Evolutionary conservation across 1,140 invertebrate species (phyloP).

Genomic region (Caenorhabditis tropicalis): DNA sequence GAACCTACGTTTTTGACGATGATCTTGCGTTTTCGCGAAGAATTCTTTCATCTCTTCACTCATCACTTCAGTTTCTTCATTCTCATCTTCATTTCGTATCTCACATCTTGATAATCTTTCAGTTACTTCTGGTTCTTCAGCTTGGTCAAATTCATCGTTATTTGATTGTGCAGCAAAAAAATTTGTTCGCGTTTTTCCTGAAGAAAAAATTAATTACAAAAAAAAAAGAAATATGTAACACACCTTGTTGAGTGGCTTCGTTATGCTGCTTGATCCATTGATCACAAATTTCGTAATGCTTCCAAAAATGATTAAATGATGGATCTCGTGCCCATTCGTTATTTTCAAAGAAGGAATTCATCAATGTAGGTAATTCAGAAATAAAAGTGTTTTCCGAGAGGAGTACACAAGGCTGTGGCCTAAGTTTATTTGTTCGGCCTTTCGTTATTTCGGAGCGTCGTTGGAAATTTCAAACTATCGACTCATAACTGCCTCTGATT

Average conservation of each 20-base stretch:
- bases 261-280: not conserved
- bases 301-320: not conserved
- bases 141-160: not conserved
- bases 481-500: no score
- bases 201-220: not conserved
- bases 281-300: not conserved
- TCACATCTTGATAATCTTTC: slow-evolving; percentile 10
- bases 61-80: not conserved
- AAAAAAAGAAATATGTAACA: not conserved
- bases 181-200: not conserved
- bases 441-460: slow-evolving; percentile 11
- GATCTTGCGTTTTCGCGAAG: not conserved
- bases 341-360: not conserved
- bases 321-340: not conserved
- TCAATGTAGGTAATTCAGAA: not conserved
- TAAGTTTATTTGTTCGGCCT: not conserved
- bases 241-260: not conserved
- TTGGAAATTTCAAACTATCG: no score
- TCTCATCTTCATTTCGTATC: not conserved
- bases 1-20: not conserved
- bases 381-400: not conserved
- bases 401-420: not conserved
- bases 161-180: not conserved
- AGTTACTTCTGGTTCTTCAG: not conserved
- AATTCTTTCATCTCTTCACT: not conserved